Evolutionary conservation across 2,888 invertebrate genomes (phyloP), one percentile per base, ranked within the genome.

Genomic region (Amiota mariae): DNA sequence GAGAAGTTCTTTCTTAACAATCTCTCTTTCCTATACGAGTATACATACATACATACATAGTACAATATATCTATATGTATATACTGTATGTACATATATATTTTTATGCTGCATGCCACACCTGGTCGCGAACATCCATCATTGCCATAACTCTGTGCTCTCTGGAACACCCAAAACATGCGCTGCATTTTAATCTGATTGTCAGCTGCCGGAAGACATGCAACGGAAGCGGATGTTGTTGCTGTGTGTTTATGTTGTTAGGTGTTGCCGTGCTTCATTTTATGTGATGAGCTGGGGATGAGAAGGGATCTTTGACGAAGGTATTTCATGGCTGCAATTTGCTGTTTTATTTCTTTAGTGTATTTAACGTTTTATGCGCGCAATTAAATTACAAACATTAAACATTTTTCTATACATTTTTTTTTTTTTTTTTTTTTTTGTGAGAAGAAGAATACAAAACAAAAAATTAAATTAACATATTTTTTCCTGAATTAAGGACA

Each of bases 181-280:
- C 78, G 78, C 51, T 15, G 49, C 75, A 82, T 82, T 82, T 85
- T 83, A 83, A 83, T 84, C 82, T 81, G 78, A 85, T 85, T 85
- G 86, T 77, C 79, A 66, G 76, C 77, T 75, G 77, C 74, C 83
- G 86, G 83, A 85, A 85, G 86, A 79, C 80, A 74, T 59, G 77
- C 73, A 57, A 71, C 79, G 85, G 85, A 83, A 78, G 56, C 82
- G 84, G 85, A 83, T 78, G 83, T 46, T 76, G 67, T 73, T 76
- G 73, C 67, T 77, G 75, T 76, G 36, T 75, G 47, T 56, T 54
- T 20, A 18, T 66, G 47, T 66, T 57, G 48, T 59, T 71, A 15
- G 56, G 18, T 54, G 73, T 72, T 59, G 15, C 18, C 20, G n/a
- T 10, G 15, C n/a, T 57, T 57, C 10, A 10, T 9, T 15, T 57